Base-by-base conservation (phyloP, 2,888 invertebrate species). In the Cryptophagus acutangulus region DNA sequence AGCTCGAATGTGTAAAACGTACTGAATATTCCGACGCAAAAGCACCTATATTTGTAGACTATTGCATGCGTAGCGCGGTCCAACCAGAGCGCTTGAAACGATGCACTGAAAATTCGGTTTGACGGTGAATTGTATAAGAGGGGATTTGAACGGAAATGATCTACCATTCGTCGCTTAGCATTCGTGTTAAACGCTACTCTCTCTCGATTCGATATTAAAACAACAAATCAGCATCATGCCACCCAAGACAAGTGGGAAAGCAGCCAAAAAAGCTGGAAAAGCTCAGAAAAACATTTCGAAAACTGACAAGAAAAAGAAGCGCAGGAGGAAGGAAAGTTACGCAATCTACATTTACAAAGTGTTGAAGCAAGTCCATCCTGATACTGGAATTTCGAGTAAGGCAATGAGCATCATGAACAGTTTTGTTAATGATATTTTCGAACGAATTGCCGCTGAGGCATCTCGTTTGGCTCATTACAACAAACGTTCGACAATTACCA, bases 401-500 rank as follows among this genome's bases (percentile, higher is more conserved):
- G 79, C 82, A 0, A 84, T 84, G 79, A 65, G 74, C 52, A 82
- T 85, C 49, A 82, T 86, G 82, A 82, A 84, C 65, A 79, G 78
- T 54, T 86, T 86, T 46, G 80, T 87, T 1, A 81, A 79, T 51
- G 85, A 87, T 52, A 79, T 84, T 56, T 73, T 87, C 56, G 84
- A 87, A 61, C 75, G 79, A 30, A 79, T 87, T 30, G 83, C 83
- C 0, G 68, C 72, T 0, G 82, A 85, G 58, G 77, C 83, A 0
- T 76, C 78, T 0, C 75, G 77, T 35, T 59, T 86, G 41, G 78
- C 79, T 1, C 75, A 76, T 6, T 79, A 80, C 59, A 75, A 75
- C 47, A 81, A 81, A 61, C 72, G 76, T 30, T 77, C 74, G 0
- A 86, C 84, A 0, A 72, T 87, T 58, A 76, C 78, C 0, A 79